A percentile compares a stretch with the other conserved stretches of the same genome.
Conservation (phyloP, 2,113 vertebrate genomes). For the Petaurus breviceps region DNA sequence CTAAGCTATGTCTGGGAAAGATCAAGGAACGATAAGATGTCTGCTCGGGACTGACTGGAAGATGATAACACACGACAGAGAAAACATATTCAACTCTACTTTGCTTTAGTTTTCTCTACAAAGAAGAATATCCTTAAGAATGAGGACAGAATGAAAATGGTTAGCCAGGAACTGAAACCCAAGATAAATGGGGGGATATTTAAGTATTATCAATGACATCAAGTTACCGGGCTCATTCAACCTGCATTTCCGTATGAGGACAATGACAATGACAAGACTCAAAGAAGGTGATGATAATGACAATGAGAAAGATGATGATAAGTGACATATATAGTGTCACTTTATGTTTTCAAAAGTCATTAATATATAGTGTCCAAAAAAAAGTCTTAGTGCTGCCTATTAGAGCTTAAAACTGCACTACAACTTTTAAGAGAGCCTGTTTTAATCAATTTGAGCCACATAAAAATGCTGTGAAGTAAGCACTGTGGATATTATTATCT, state of each 20-base stretch:
- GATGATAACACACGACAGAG: not conserved
- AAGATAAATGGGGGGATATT: not conserved
- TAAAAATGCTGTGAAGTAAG: not conserved
- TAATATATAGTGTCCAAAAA: not conserved
- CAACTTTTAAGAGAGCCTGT: not conserved
- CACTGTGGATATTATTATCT: not conserved
- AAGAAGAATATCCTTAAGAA: not conserved
- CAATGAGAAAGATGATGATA: not conserved
- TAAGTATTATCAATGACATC: not conserved
- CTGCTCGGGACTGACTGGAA: not conserved
- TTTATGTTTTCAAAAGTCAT: not conserved
- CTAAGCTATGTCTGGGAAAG: not conserved
- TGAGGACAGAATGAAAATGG: not conserved
- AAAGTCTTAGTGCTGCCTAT: not conserved
- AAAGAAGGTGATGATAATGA: not conserved
- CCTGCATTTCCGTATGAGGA: not conserved
- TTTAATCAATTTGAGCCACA: not conserved
- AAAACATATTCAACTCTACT: not conserved
- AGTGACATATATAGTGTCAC: not conserved
- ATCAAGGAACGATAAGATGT: not conserved
- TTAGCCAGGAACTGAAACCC: not conserved
- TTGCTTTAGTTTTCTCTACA: not conserved
- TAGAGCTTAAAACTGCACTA: not conserved
- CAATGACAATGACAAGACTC: not conserved
- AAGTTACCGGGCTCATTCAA: not conserved